Conservation (phyloP, 2,888 invertebrate genomes). For the Tachina fera region DNA sequence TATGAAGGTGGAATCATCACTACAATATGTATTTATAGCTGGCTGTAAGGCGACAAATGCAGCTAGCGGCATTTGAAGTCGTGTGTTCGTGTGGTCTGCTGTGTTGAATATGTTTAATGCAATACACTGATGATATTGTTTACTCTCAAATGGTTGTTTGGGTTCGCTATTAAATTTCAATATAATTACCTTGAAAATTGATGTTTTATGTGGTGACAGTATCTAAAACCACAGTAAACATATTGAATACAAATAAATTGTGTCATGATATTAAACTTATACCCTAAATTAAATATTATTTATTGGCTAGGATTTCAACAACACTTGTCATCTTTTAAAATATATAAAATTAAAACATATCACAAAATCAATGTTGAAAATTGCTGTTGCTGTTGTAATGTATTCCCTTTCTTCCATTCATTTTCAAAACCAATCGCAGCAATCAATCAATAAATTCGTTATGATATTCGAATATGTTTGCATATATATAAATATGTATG, state of each 20-base stretch:
- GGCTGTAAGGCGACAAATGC: no score
- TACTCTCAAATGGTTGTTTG: conserved; percentile 22
- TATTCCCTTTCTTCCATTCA: conserved; percentile 4
- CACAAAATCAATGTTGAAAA: conserved; percentile 1
- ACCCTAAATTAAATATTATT: neutral
- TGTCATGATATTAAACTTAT: conserved; percentile 35
- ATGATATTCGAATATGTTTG: neutral
- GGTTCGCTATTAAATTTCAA: neutral
- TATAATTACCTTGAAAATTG: conserved; percentile 41
- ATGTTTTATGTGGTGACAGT: conserved; percentile 50
- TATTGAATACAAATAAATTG: conserved; percentile 36
- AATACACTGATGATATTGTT: no score
- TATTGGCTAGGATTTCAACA: conserved; percentile 1
- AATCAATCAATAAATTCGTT: conserved; percentile 48
- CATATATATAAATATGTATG: neutral
- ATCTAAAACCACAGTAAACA: conserved; percentile 22
- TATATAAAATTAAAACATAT: neutral
- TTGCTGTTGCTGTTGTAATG: neutral
- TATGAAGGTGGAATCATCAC: no score
- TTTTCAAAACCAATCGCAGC: conserved; percentile 41
- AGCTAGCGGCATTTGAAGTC: no score
- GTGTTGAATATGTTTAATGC: no score
- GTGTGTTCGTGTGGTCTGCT: no score
- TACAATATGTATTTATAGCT: no score
- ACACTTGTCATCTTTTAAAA: neutral